A percentile compares a stretch with the other conserved stretches of the same genome.
These are phyloP conservation scores for Acheta domesticus DNA, from an alignment of 2,888 invertebrate species.

Conservation along the genomic window DNA sequence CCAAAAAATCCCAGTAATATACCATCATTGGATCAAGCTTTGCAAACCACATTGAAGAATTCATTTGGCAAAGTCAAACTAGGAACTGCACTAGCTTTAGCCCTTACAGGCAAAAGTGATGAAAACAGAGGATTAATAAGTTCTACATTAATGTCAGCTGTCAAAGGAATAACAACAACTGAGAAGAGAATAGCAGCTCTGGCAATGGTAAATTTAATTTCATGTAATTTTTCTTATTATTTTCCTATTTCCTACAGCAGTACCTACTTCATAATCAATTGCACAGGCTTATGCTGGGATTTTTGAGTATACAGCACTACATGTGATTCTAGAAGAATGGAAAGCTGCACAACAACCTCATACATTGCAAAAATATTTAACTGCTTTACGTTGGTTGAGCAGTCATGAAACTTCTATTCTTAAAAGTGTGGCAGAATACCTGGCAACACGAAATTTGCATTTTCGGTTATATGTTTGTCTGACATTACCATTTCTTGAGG, in stretches of 20 bases:
- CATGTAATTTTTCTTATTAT: background rate
- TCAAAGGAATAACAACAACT: background rate
- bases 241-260: background rate
- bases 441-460: background rate
- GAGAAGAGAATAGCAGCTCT: constrained; percentile 8
- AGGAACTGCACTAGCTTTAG: background rate
- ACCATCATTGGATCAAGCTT: background rate
- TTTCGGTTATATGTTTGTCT: background rate
- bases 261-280: background rate
- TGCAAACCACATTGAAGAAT: background rate
- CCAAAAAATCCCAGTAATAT: background rate
- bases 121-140: background rate
- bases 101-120: background rate
- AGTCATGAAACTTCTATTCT: background rate
- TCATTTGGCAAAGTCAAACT: background rate
- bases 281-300: background rate
- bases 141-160: background rate
- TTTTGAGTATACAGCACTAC: background rate
- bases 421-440: background rate
- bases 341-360: background rate
- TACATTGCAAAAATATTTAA: constrained; percentile 2
- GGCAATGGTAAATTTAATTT: background rate
- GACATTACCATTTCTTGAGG: background rate
- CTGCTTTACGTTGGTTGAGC: background rate
- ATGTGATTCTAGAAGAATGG: background rate